These are phyloP conservation scores for Philotrypesis tridentata DNA, from an alignment of 1,140 invertebrate species.

Conservation along the genomic window DNA sequence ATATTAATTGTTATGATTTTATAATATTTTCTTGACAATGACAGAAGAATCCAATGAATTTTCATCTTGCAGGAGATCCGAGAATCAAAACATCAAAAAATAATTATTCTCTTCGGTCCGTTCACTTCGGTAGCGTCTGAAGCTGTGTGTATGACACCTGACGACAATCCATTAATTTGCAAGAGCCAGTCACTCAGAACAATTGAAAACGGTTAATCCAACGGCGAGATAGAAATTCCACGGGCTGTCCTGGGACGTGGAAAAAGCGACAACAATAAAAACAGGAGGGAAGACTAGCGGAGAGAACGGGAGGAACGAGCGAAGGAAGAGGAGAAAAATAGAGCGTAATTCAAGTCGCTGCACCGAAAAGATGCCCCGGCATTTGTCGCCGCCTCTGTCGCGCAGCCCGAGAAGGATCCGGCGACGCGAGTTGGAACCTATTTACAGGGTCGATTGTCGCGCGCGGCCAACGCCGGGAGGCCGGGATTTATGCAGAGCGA, in stretches of 20 bases:
- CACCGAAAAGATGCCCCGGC: constrained; percentile 30
- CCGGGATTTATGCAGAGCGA: background rate
- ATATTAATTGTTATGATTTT: no score
- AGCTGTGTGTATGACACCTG: background rate
- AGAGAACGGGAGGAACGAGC: background rate
- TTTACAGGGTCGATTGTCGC: constrained; percentile 19
- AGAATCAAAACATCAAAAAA: no score
- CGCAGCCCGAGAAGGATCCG: constrained; percentile 36
- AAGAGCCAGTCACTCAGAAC: background rate
- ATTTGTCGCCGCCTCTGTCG: constrained; percentile 30
- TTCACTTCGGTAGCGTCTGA: no score
- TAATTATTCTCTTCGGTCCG: no score
- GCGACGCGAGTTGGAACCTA: constrained; percentile 25
- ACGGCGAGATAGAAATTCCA: constrained; percentile 4
- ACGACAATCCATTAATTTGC: background rate
- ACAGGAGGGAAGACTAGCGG: background rate
- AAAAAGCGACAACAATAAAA: constrained; percentile 18
- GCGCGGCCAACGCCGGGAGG: background rate
- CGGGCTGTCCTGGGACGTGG: background rate
- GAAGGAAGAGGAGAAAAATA: constrained; percentile 39
- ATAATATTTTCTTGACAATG: no score
- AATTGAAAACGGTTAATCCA: constrained; percentile 21
- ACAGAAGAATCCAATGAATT: no score
- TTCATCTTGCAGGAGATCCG: no score
- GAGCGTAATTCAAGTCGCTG: constrained; percentile 51